Evolutionary conservation across 2,888 invertebrate species (phyloP).

Genomic region (Himalopsyche tibetana): DNA sequence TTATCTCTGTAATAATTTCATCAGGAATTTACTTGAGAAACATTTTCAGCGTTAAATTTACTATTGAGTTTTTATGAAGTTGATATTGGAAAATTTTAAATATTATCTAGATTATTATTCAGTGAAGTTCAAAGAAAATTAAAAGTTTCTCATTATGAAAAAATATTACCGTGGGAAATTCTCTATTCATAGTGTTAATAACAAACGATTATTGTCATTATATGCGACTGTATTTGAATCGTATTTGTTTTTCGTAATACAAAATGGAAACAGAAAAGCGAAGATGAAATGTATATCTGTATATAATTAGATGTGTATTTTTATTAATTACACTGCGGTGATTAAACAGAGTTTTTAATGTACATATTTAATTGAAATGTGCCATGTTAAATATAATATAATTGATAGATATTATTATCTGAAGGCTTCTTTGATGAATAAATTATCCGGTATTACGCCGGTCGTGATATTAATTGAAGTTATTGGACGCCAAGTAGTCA

Average conservation of each 20-base stretch:
- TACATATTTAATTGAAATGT: background rate
- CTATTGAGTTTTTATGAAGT: no score
- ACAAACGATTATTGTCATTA: no score
- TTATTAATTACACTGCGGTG: no score
- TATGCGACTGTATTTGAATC: no score
- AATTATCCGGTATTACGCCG: constrained; percentile 12
- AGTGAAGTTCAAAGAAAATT: constrained; percentile 24
- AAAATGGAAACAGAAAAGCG: no score
- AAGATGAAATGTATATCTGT: no score
- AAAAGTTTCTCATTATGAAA: background rate
- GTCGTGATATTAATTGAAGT: background rate
- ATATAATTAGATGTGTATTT: no score
- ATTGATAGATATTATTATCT: background rate
- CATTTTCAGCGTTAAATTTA: no score
- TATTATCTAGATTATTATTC: background rate
- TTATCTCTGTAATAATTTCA: background rate
- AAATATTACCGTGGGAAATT: background rate
- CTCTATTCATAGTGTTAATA: background rate
- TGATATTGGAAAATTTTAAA: no score
- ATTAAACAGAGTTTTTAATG: no score
- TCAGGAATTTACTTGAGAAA: no score
- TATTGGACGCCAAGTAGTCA: background rate
- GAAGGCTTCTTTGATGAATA: background rate
- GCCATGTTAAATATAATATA: background rate
- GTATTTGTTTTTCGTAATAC: no score